Percentiles rank a stretch among this genome's conserved stretches.
phyloP scores from a whole-genome alignment of 2,113 vertebrate species.

The Chaenogobius annularis region DNA sequence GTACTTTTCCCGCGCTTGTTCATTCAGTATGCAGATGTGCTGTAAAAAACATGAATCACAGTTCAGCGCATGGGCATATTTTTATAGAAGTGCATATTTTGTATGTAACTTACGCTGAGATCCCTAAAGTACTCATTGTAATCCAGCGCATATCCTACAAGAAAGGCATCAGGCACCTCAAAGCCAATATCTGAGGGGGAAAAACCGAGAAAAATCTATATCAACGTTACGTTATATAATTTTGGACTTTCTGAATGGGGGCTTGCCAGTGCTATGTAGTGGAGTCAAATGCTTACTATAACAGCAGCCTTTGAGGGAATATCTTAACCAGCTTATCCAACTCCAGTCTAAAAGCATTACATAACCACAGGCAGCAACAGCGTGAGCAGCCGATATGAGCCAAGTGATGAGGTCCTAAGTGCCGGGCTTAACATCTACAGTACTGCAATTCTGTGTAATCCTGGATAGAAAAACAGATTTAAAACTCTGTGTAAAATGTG shows the following conservation, averaged over 20 bases:
- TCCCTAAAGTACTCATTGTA: conserved; percentile 86
- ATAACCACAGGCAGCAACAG: conserved; percentile 54
- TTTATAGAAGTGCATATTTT: neutral
- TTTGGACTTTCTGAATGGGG: neutral
- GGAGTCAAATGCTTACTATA: conserved; percentile 46
- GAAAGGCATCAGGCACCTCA: conserved; percentile 82
- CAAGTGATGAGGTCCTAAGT: conserved; percentile 33
- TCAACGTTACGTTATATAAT: neutral
- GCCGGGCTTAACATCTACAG: conserved; percentile 29
- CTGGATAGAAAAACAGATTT: conserved; percentile 5
- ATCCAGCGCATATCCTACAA: conserved; percentile 83
- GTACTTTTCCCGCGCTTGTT: conserved; percentile 79
- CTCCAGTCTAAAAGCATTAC: conserved; percentile 70
- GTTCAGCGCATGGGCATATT: neutral
- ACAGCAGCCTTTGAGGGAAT: conserved; percentile 50
- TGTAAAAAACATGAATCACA: conserved; percentile 21
- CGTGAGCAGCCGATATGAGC: conserved; percentile 31
- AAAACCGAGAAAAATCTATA: neutral
- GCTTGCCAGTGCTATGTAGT: neutral
- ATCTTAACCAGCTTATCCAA: conserved; percentile 73
- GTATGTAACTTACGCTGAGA: conserved; percentile 77
- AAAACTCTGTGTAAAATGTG: conserved; percentile 9
- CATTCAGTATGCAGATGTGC: conserved; percentile 81
- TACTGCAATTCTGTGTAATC: conserved; percentile 43
- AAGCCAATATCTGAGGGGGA: conserved; percentile 78